Evolutionary conservation across 2,113 vertebrate genomes (phyloP).

Genomic region (Reinhardtius hippoglossoides): DNA sequence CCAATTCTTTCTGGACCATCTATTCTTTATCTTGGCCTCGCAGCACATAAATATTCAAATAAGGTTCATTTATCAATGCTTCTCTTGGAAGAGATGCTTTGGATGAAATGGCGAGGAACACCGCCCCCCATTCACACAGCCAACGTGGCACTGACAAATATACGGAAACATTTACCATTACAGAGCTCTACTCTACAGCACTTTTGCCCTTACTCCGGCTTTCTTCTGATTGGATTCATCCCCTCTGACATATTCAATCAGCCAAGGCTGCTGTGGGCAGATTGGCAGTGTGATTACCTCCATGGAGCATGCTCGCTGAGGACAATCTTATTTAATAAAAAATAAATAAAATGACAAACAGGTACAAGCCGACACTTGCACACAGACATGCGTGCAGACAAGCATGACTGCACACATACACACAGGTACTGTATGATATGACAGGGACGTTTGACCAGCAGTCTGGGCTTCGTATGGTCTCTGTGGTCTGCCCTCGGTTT

Average conservation of each 20-base stretch:
- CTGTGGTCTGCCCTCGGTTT: slow-evolving; percentile 25
- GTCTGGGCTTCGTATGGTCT: background rate
- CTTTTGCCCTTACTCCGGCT: slow-evolving; percentile 51
- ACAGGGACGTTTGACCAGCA: slow-evolving; percentile 11
- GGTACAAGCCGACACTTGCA: slow-evolving; percentile 33
- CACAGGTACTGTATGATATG: slow-evolving; percentile 31
- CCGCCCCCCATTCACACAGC: slow-evolving; percentile 35
- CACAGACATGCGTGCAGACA: slow-evolving; percentile 44
- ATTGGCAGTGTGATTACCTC: slow-evolving; percentile 78
- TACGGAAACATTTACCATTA: slow-evolving; percentile 51
- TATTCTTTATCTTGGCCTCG: slow-evolving; percentile 86
- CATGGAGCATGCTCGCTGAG: slow-evolving; percentile 60
- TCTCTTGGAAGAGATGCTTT: slow-evolving; percentile 54
- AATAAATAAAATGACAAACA: slow-evolving; percentile 31
- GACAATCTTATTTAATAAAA: slow-evolving; percentile 44
- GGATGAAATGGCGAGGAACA: slow-evolving; percentile 66
- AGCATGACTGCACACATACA: slow-evolving; percentile 53
- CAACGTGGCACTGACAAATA: slow-evolving; percentile 58
- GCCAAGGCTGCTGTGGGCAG: slow-evolving; percentile 64
- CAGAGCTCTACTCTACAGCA: slow-evolving; percentile 35
- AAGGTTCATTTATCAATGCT: slow-evolving; percentile 78
- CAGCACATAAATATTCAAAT: slow-evolving; percentile 80
- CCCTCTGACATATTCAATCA: slow-evolving; percentile 76
- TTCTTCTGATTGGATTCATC: slow-evolving; percentile 75
- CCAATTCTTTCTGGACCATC: slow-evolving; percentile 85